Evolutionary conservation across 2,113 vertebrate species (phyloP), one percentile per base, ranked within the genome.

Genomic region (Melanotaenia duboulayi): DNA sequence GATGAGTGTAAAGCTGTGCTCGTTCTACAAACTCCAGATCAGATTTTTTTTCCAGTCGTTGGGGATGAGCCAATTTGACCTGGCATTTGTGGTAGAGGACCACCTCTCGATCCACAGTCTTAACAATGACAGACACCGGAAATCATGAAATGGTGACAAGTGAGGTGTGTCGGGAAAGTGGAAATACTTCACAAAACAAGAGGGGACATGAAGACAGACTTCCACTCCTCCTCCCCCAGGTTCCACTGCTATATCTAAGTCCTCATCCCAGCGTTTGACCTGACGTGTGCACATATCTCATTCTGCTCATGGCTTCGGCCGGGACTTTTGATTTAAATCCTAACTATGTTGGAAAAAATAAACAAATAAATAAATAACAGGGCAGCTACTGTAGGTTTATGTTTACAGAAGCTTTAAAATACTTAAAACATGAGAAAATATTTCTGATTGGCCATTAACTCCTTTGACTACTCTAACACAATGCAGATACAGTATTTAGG

Each of bases 61-160:
- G n/a, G n/a, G 28, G 63, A 11, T 39, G 42, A 37, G 64, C 19
- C 22, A 35, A 79, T 80, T 82, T 74, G 73, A 83, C 74, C 84
- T 80, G 63, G 71, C 37, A 61, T 81, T 63, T 87, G 80, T 78
- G 74, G 71, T 13, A 64, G 69, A 87, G 65, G 56, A 32, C 76
- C 71, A 68, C 57, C 37, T 51, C 78, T 72, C 20, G 57, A 76
- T 55, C 71, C 66, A 81, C 70, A 71, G 46, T 75, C 79, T 66
- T 68, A 61, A 77, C 54, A 80, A 89, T 84, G 77, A 72, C 70
- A 71, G 68, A 88, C 74, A 60, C 69, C 87, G 71, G 42, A 85
- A 70, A 86, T 81, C 82, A 90, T 90, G 90, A 70, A 61, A 91
- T 89, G 89, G 91, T 87, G 85, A 88, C 50, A 83, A 9, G 80